Percentiles rank a stretch among this genome's conserved stretches.
phyloP scores from a whole-genome alignment of 35 echinoderm and acorn worm genomes.

The Stichopus chloronotus region DNA sequence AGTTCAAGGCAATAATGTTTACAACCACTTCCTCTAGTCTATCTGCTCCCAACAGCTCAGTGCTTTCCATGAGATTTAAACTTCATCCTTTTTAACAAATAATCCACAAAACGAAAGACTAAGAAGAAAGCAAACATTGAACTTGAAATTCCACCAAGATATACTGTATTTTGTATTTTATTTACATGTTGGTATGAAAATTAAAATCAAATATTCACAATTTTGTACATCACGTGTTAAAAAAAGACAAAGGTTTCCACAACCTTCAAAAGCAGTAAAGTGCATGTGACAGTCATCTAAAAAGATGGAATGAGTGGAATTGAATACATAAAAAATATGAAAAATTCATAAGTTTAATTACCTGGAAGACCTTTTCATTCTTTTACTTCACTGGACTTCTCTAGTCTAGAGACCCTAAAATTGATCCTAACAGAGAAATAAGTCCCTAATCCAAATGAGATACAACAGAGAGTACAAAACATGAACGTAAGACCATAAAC shows the following conservation, averaged over 20 bases:
- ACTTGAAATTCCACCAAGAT: conserved; percentile 5
- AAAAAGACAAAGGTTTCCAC: neutral
- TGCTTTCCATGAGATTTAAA: no score
- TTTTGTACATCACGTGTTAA: conserved; percentile 27
- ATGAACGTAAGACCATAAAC: neutral
- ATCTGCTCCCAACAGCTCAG: no score
- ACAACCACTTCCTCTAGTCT: no score
- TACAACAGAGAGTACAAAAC: neutral
- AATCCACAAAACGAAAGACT: neutral
- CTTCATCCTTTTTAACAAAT: no score
- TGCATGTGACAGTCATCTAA: neutral
- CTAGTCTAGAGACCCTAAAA: neutral
- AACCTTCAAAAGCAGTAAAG: neutral
- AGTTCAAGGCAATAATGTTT: no score
- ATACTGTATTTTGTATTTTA: conserved; percentile 32
- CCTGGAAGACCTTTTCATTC: neutral
- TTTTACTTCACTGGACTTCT: neutral
- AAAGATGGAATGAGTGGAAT: neutral
- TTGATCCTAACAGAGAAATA: no score
- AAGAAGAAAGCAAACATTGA: neutral
- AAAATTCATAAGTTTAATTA: neutral
- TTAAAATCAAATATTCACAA: conserved; percentile 28
- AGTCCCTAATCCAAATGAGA: no score
- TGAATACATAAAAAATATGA: neutral
- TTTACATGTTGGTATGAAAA: conserved; percentile 39